Percentiles rank a stretch among this genome's conserved stretches.
Evolutionary conservation across 2,797 vertebrate species (phyloP).

Genomic region (Cossypha dichroa): DNA sequence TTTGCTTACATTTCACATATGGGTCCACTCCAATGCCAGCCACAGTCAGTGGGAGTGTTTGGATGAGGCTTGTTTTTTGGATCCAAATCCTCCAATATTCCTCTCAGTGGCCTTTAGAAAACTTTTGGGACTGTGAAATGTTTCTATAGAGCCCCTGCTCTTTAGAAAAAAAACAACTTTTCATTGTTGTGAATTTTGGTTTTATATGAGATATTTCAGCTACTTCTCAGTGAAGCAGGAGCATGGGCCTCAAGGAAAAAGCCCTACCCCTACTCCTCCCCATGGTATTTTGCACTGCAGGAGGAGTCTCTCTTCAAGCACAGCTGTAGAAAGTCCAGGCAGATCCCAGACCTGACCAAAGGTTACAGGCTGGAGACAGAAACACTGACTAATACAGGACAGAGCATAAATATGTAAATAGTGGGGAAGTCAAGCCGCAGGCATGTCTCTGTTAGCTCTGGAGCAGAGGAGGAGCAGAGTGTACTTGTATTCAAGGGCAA

Average conservation of each 20-base stretch:
- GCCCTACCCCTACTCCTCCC: neutral
- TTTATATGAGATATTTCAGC: neutral
- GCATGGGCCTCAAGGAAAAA: neutral
- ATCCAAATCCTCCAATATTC: neutral
- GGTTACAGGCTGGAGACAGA: constrained; percentile 22
- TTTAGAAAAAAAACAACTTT: constrained; percentile 14
- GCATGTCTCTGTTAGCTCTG: constrained; percentile 11
- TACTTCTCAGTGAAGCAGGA: neutral
- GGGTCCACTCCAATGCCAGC: neutral
- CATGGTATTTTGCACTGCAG: neutral
- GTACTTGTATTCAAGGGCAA: neutral
- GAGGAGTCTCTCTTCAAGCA: neutral
- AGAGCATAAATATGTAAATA: constrained; percentile 50
- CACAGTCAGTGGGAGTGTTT: neutral
- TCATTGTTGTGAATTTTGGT: neutral
- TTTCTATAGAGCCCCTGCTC: neutral
- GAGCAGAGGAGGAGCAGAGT: neutral
- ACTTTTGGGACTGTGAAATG: neutral
- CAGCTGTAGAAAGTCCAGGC: neutral
- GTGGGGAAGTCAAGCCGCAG: neutral
- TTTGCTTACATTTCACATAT: neutral
- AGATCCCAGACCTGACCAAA: constrained; percentile 19
- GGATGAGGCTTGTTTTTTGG: neutral
- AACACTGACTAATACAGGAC: constrained; percentile 29
- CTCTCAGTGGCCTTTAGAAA: neutral